Conservation (phyloP, 2,113 vertebrate genomes). For the Varanus komodoensis region DNA sequence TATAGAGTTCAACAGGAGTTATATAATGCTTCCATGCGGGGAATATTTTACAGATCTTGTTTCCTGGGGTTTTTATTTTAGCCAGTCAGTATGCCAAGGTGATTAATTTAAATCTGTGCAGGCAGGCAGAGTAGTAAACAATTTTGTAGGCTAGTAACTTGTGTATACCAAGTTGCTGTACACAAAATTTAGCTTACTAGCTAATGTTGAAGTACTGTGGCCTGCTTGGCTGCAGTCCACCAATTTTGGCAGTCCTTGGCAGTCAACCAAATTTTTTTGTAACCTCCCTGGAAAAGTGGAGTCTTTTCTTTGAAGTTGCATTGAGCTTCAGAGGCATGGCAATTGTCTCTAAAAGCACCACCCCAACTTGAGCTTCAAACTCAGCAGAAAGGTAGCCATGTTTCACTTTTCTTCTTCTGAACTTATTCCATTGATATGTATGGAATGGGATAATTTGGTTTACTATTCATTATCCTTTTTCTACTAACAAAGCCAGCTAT, state of each 20-base stretch:
- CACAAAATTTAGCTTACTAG: neutral
- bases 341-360: neutral
- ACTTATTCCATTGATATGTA: neutral
- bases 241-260: neutral
- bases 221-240: neutral
- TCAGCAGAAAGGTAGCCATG: neutral
- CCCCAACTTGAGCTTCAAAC: neutral
- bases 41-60: neutral
- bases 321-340: neutral
- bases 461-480: neutral
- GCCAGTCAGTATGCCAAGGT: neutral
- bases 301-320: neutral
- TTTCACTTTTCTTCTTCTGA: neutral
- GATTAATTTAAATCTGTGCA: neutral
- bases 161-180: neutral
- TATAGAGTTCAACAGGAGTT: neutral
- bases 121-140: neutral
- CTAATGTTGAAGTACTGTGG: neutral
- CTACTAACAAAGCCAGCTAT: neutral
- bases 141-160: neutral
- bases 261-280: neutral
- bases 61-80: constrained; percentile 8
- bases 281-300: neutral
- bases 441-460: neutral
- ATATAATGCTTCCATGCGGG: neutral